Evolutionary conservation across 2,113 vertebrate genomes (phyloP), one percentile per base, ranked within the genome.

Genomic region (Tyrannus savana): DNA sequence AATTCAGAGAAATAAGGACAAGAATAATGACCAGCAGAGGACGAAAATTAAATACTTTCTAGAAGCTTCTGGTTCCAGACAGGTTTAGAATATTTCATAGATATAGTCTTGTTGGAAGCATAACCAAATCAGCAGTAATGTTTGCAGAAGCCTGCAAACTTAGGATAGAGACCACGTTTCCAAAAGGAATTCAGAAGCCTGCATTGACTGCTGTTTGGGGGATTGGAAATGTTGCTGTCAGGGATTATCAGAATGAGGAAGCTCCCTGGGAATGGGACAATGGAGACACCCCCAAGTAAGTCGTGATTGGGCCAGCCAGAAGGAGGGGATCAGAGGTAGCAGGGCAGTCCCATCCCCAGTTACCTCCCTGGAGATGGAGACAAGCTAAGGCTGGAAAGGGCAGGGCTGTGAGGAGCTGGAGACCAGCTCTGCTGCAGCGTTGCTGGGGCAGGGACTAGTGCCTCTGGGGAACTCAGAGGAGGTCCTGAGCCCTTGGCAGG

Each of bases 371-470:
- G 28, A 24, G 12, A 31, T 0, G 2, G 42, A 21, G 22, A 2
- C 19, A 28, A 33, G 19, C n/a, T 2, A 3, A 59, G 30, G 3
- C 5, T 0, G 1, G 33, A 17, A 15, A 28, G 35, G 19, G 12
- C 35, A 66, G 41, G 41, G 35, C 59, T 82, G 19, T 30, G 66
- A 11, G 14, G 14, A 72, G 23, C 30, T 77, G 59, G 33, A 50
- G 33, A 41, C 6, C 2, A 1, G 9, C 28, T 12, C 31, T 59
- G 21, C 49, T 80, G 31, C 2, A 6, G 35, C 10, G 2, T 60
- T 0, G 0, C 19, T 41, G 18, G 4, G 35, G 4, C 28, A 73
- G 35, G 15, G 13, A 10, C 31, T n/a, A 23, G 12, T n/a, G 19
- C 24, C 18, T 3, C 12, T 1, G 1, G 4, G 10, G n/a, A 4